Conservation (phyloP, 2,113 vertebrate species). For the Spea bombifrons region DNA sequence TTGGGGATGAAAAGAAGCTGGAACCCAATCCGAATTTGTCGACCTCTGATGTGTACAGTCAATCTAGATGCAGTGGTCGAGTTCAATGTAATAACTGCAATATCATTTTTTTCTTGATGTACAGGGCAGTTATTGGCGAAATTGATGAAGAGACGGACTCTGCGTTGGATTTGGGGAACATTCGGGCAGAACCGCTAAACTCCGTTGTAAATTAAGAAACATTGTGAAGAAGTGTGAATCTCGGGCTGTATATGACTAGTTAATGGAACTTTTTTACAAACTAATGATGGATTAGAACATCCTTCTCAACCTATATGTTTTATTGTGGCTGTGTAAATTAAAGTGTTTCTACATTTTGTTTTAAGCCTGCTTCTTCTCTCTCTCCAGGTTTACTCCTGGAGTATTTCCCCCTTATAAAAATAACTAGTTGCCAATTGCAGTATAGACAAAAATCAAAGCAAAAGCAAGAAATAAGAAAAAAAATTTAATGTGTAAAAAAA, state of each 20-base stretch:
- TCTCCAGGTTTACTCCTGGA: too few species aligned
- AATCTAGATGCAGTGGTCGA: too few species aligned
- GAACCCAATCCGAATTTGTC: too few species aligned
- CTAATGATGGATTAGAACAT: slow-evolving; percentile 46
- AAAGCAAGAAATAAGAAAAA: too few species aligned
- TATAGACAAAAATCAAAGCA: too few species aligned
- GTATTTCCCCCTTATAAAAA: too few species aligned
- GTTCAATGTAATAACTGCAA: too few species aligned
- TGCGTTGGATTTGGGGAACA: slow-evolving; percentile 91
- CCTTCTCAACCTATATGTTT: slow-evolving; percentile 55
- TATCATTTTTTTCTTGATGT: slow-evolving; percentile 46
- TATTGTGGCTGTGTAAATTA: slow-evolving; percentile 66
- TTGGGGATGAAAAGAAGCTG: too few species aligned
- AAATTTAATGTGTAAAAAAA: too few species aligned
- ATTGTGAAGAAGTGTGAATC: slow-evolving; percentile 61
- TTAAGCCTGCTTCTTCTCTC: not conserved
- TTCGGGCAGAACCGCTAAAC: slow-evolving; percentile 92
- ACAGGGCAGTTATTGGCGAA: slow-evolving; percentile 94
- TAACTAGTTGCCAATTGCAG: too few species aligned
- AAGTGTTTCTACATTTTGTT: slow-evolving; percentile 69
- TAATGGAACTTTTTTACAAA: slow-evolving; percentile 56
- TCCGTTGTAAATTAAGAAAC: slow-evolving; percentile 86
- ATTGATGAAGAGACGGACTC: slow-evolving; percentile 98
- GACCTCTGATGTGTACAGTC: too few species aligned
- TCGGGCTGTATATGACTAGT: slow-evolving; percentile 66